Evolutionary conservation across 2,797 vertebrate genomes (phyloP).

Genomic region (Natrix natrix): DNA sequence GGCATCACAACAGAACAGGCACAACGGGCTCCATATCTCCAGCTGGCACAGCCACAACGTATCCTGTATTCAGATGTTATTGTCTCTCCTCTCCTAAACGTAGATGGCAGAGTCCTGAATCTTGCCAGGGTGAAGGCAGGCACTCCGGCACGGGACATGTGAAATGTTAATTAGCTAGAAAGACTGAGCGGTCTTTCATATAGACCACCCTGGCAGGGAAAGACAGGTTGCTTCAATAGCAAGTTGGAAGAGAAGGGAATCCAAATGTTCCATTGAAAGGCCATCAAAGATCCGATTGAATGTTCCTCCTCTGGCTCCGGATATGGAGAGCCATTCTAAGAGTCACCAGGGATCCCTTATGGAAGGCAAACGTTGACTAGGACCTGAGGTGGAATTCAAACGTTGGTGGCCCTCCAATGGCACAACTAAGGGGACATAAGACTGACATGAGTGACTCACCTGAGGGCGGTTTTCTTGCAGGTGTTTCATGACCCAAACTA

Average conservation of each 20-base stretch:
- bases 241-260: neutral
- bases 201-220: neutral
- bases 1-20: neutral
- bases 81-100: neutral
- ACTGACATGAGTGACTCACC: constrained; percentile 66
- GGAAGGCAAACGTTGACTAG: neutral
- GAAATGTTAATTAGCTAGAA: neutral
- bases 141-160: neutral
- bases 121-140: neutral
- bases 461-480: constrained; percentile 32
- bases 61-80: neutral
- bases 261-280: neutral
- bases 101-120: neutral
- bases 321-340: neutral
- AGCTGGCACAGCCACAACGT: neutral
- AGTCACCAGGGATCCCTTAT: neutral
- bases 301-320: neutral
- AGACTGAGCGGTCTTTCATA: neutral
- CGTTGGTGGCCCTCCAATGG: neutral
- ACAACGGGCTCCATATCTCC: neutral
- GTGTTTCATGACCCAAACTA: neutral
- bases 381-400: neutral
- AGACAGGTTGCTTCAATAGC: neutral
- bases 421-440: neutral
- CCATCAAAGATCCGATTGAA: neutral